A percentile compares a stretch with the other conserved stretches of the same genome.
phyloP scores from a whole-genome alignment of 2,113 vertebrate species.

The Monopterus albus region DNA sequence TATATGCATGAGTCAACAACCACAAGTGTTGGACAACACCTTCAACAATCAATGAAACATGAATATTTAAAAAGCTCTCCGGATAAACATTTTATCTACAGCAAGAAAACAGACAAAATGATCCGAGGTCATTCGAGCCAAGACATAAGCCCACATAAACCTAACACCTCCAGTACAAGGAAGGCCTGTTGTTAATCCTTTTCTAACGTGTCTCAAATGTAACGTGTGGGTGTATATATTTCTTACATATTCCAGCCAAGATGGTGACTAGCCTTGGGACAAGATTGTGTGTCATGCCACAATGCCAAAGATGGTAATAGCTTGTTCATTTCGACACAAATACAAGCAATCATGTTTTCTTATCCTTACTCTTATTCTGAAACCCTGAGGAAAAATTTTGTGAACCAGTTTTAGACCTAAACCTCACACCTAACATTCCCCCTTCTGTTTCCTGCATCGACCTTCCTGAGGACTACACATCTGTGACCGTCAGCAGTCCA shows the following conservation, averaged over 20 bases:
- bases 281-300: conserved; percentile 62
- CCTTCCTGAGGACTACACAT: conserved; percentile 24
- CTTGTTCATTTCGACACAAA: conserved; percentile 39
- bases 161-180: conserved; percentile 54
- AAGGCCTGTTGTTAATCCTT: conserved; percentile 46
- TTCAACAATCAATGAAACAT: conserved; percentile 49
- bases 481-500: conserved; percentile 36
- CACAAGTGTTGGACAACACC: conserved; percentile 42
- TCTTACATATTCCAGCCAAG: conserved; percentile 67
- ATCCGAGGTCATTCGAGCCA: conserved; percentile 35
- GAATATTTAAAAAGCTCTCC: conserved; percentile 44
- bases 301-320: conserved; percentile 38
- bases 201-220: conserved; percentile 59
- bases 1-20: conserved; percentile 43
- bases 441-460: neutral
- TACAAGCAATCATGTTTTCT: conserved; percentile 26
- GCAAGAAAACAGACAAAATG: conserved; percentile 46
- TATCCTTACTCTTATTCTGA: conserved; percentile 34
- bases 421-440: neutral
- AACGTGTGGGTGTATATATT: conserved; percentile 62
- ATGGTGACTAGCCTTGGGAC: conserved; percentile 70
- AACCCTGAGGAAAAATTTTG: conserved; percentile 9
- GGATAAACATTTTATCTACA: conserved; percentile 24
- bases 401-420: conserved; percentile 1
- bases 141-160: conserved; percentile 36